Evolutionary conservation across 2,797 vertebrate species (phyloP).

Genomic region (Mus spretus): DNA sequence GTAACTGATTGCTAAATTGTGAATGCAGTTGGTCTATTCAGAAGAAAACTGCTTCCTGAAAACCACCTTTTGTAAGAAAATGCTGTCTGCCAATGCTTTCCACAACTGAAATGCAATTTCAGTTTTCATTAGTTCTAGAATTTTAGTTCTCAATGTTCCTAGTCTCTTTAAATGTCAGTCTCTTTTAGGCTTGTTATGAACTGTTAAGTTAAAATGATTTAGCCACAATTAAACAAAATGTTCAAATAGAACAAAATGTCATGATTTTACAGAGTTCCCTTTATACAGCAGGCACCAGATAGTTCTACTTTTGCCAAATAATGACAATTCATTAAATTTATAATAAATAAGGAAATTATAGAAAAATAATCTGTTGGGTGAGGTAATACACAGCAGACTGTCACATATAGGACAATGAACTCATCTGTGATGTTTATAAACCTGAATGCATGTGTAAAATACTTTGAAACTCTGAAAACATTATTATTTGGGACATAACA

Average conservation of each 20-base stretch:
- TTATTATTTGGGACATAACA: constrained; percentile 57
- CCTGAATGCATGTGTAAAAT: constrained; percentile 43
- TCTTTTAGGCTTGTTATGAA: constrained; percentile 41
- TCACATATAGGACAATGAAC: not conserved
- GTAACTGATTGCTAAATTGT: constrained; percentile 69
- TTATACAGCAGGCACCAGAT: constrained; percentile 14
- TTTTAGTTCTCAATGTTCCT: constrained; percentile 44
- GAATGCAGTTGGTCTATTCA: constrained; percentile 50
- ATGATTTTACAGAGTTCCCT: constrained; percentile 53
- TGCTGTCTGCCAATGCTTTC: constrained; percentile 34
- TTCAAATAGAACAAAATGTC: constrained; percentile 51
- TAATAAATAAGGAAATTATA: not conserved
- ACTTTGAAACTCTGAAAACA: not conserved
- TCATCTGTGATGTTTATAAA: constrained; percentile 22
- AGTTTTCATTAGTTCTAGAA: constrained; percentile 62
- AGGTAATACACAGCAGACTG: not conserved
- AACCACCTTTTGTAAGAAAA: constrained; percentile 64
- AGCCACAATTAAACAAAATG: constrained; percentile 48
- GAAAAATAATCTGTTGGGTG: not conserved
- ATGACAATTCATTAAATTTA: constrained; percentile 27
- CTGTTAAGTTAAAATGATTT: constrained; percentile 49
- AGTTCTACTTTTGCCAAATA: constrained; percentile 34
- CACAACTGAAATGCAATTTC: constrained; percentile 64
- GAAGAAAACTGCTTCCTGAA: constrained; percentile 61
- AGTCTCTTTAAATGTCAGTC: constrained; percentile 56